Evolutionary conservation across 2,113 vertebrate genomes (phyloP), one percentile per base, ranked within the genome.

Genomic region (Lepus timidus): DNA sequence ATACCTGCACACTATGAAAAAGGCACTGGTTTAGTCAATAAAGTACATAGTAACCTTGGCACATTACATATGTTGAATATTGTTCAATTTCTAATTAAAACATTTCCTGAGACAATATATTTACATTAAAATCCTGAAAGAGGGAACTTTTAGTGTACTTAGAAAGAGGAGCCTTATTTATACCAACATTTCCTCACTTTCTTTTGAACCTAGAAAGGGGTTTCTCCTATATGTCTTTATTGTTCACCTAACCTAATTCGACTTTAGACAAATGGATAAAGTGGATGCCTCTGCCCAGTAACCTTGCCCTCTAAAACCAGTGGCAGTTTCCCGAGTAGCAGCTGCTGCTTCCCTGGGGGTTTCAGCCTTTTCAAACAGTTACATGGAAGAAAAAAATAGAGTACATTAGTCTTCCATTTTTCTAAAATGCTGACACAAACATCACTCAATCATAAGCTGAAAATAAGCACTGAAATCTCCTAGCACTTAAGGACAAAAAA

Each of bases 221-320:
- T 61, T 96, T 85, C 61, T 91, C 8, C 74, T 82, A 36, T 12
- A 0, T 62, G 17, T 62, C 71, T 75, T 64, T 92, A 61, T 58
- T 64, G 31, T 39, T 73, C 22, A 12, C 13, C 16, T 75, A 70
- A 76, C 25, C 29, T 83, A 67, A n/a, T 61, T 74, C 64, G 62
- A 78, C 73, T 88, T 95, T 44, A 88, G 29, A 83, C 62, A 78
- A 93, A 51, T 6, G 83, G 25, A 55, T 85, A 61, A 90, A 52
- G 4, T 13, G 8, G 33, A 36, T 51, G 44, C 61, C 14, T 82
- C 61, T 73, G 6, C 33, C 33, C 58, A 61, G 62, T 55, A 44
- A 68, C 33, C 58, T 85, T 20, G 10, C 29, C 39, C 52, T 49
- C 16, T 62, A 49, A 86, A 85, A 64, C 62, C 61, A 44, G 20